A percentile compares a stretch with the other conserved stretches of the same genome.
Conservation (phyloP, 2,797 vertebrate genomes). For the Falco columbarius region DNA sequence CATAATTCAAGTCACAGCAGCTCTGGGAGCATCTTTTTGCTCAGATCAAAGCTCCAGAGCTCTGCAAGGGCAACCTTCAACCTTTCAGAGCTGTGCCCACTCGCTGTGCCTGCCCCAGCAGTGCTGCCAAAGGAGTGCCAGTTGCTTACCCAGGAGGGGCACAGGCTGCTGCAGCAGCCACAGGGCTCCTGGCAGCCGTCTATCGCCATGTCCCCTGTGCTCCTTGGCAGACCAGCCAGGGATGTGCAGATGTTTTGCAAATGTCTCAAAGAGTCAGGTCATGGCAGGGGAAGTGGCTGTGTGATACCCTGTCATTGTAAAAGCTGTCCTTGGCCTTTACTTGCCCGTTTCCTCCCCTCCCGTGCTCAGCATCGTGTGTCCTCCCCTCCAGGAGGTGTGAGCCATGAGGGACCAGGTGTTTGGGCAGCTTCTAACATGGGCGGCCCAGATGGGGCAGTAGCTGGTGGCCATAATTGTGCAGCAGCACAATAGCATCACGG, state of each 20-base stretch:
- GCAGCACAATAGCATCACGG: accelerated
- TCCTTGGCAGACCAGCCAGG: accelerated
- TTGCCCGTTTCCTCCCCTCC: not conserved
- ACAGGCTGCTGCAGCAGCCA: not conserved
- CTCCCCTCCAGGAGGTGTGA: not conserved
- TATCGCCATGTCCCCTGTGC: not conserved
- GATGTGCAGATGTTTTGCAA: not conserved
- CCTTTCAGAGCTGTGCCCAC: not conserved
- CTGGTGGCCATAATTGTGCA: not conserved
- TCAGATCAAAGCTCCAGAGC: not conserved
- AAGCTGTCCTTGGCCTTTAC: not conserved
- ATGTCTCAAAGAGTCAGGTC: not conserved
- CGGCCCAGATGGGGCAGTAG: not conserved
- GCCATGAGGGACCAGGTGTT: accelerated
- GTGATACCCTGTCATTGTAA: not conserved
- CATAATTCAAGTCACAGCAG: not conserved
- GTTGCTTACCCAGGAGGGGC: not conserved
- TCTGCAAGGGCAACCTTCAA: not conserved
- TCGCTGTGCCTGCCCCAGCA: accelerated
- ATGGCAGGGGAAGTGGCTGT: accelerated
- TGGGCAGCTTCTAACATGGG: no score
- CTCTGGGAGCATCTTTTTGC: not conserved
- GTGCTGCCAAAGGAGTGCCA: not conserved
- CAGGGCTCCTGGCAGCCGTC: accelerated
- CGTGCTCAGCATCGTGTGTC: accelerated